Base-by-base conservation (phyloP, 2,797 vertebrate species). In the Distichodus sexfasciatus region DNA sequence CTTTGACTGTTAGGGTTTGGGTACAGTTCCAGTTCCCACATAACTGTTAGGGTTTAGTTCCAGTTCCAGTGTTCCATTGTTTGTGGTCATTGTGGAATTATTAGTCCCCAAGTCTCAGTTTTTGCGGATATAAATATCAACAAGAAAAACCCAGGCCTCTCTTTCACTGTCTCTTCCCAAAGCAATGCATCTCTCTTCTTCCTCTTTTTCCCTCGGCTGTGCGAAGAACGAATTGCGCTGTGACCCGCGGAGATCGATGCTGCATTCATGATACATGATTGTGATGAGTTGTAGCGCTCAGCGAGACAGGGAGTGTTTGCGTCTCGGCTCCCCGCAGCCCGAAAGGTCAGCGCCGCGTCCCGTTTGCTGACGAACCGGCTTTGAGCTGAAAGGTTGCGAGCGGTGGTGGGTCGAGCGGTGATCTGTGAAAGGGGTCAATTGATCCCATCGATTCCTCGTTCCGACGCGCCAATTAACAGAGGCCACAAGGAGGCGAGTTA, bases 331-430 rank as follows among this genome's bases (percentile, higher is more conserved):
- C 77, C 78, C 80, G 81, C 79, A 69, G 61, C 54, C 77, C 74
- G 83, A 88, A 72, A 89, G 88, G 87, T 89, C 86, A 89, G 72
- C 78, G 65, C 81, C 79, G 69, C 72, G 68, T 82, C 78, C 84
- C 83, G 87, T 85, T 83, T 85, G 82, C 82, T 81, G 81, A 87
- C 82, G 54, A 76, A 78, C 75, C 78, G 79, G 79, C 72, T 86
- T 59, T 72, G 66, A 82, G 67, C 71, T 66, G 73, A 86, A 87
- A 89, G 86, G 85, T 87, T 83, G 84, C 12, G 19, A 40, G 54
- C 63, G 50, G 54, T 66, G 29, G 58, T 68, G 64, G 72, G 77
- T 82, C 65, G 31, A 48, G 55, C 41, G 51, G 28, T 14, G 33
- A 66, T 47, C 54, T 65, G 53, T 59, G 50, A 68, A 72, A 36